Evolutionary conservation across 35 echinoderm and acorn worm genomes (phyloP).

Genomic region (Strongylocentrotus purpuratus): DNA sequence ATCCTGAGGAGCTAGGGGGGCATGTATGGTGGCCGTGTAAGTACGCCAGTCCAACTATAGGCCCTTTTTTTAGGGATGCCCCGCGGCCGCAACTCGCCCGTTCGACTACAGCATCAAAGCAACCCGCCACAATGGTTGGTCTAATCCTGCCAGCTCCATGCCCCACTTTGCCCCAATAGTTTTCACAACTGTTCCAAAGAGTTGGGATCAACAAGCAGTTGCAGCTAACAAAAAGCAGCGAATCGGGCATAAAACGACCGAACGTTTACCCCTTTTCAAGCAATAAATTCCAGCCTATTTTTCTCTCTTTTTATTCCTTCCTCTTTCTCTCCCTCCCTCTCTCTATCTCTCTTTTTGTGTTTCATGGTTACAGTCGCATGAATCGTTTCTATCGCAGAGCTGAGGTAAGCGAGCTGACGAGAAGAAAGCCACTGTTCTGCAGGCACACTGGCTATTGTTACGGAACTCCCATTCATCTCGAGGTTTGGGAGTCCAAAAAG

Average conservation of each 20-base stretch:
- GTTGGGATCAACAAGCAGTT: slow-evolving; percentile 43
- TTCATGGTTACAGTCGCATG: slow-evolving; percentile 45
- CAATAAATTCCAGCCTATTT: slow-evolving; percentile 50
- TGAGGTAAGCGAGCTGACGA: slow-evolving; percentile 24
- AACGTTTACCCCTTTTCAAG: slow-evolving; percentile 53
- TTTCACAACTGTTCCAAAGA: slow-evolving; percentile 50
- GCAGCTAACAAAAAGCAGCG: slow-evolving; percentile 45
- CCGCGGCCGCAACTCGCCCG: neutral
- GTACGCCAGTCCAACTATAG: neutral
- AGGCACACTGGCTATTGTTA: slow-evolving; percentile 48
- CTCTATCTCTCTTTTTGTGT: neutral
- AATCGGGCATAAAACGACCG: slow-evolving; percentile 55
- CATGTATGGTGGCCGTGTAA: slow-evolving; percentile 17
- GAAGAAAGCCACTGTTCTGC: slow-evolving; percentile 13
- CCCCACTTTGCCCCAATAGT: slow-evolving; percentile 48
- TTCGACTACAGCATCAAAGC: slow-evolving; percentile 34
- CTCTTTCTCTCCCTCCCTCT: neutral
- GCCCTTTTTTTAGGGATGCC: neutral
- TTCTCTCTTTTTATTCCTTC: slow-evolving; percentile 25
- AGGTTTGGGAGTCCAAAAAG: slow-evolving; percentile 11
- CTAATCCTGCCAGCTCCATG: slow-evolving; percentile 32
- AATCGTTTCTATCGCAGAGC: neutral
- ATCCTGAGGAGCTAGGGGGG: neutral
- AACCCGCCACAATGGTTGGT: slow-evolving; percentile 31
- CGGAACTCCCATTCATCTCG: slow-evolving; percentile 29